Conservation (phyloP, 2,113 vertebrate genomes). For the Vimba vimba region DNA sequence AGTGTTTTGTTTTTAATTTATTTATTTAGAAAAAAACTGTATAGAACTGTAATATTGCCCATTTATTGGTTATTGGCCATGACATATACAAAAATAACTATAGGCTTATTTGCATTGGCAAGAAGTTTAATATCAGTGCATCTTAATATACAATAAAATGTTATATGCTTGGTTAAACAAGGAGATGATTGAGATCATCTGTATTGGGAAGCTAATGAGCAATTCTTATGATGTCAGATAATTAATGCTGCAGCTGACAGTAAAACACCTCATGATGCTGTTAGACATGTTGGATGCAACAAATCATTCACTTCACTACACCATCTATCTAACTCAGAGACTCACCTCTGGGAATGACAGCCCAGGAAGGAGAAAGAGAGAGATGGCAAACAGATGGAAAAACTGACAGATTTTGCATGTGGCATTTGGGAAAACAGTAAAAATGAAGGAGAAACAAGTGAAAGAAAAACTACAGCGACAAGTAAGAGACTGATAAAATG, state of each 20-base stretch:
- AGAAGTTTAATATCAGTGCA: too few species aligned
- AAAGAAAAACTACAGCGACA: not conserved
- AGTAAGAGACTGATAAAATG: not conserved
- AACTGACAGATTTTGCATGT: not conserved
- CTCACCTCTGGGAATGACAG: conserved; percentile 14
- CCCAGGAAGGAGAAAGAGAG: not conserved
- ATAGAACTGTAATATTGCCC: too few species aligned
- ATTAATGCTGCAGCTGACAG: not conserved
- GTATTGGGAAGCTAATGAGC: not conserved
- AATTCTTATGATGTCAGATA: not conserved
- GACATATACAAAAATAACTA: too few species aligned
- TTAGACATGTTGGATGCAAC: not conserved
- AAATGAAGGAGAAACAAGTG: not conserved
- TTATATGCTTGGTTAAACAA: not conserved
- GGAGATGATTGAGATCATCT: not conserved
- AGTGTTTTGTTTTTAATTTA: too few species aligned
- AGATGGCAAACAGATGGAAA: not conserved
- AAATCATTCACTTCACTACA: not conserved
- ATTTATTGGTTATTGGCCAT: too few species aligned
- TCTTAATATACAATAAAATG: too few species aligned
- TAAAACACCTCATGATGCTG: not conserved
- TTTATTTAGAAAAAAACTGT: too few species aligned
- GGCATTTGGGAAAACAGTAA: not conserved
- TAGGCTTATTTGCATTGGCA: too few species aligned
- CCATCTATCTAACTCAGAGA: not conserved